phyloP scores from a whole-genome alignment of 2,888 invertebrate species.

The Ganaspis brasiliensis region DNA sequence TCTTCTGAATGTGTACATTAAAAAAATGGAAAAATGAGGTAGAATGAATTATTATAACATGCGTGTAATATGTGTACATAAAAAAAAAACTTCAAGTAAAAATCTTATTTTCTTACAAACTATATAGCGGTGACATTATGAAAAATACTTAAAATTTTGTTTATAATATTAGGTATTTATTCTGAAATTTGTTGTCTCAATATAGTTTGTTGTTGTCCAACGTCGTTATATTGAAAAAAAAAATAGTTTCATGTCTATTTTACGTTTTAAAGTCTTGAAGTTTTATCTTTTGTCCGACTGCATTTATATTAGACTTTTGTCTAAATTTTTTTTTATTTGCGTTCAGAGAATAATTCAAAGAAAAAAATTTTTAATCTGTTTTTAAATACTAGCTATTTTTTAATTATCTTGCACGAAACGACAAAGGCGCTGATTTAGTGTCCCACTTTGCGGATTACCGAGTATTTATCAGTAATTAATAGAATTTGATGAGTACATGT shows the following conservation, averaged over 20 bases:
- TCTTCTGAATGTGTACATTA: constrained; percentile 65
- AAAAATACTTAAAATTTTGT: constrained; percentile 74
- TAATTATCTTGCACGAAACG: background rate
- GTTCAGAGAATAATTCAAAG: constrained; percentile 1
- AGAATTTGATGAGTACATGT: background rate
- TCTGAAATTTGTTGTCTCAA: constrained; percentile 71
- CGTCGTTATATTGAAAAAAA: constrained; percentile 33
- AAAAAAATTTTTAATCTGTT: constrained; percentile 5
- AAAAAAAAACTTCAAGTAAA: constrained; percentile 77
- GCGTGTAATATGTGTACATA: constrained; percentile 79
- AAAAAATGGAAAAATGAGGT: constrained; percentile 60
- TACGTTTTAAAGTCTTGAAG: constrained; percentile 34
- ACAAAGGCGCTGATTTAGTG: constrained; percentile 1
- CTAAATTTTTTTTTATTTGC: constrained; percentile 20
- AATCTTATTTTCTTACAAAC: constrained; percentile 79
- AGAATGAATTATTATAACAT: constrained; percentile 67
- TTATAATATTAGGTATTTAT: constrained; percentile 75
- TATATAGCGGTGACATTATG: constrained; percentile 74
- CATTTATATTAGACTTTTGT: constrained; percentile 28
- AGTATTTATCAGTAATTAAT: constrained; percentile 7
- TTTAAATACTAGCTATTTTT: constrained; percentile 5
- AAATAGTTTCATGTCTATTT: constrained; percentile 29
- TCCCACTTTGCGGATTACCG: constrained; percentile 42
- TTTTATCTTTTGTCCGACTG: constrained; percentile 28
- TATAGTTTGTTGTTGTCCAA: constrained; percentile 69